A percentile compares a stretch with the other conserved stretches of the same genome.
These are phyloP conservation scores for Heliconius charithonia DNA, from an alignment of 2,888 invertebrate species.

Conservation along the genomic window DNA sequence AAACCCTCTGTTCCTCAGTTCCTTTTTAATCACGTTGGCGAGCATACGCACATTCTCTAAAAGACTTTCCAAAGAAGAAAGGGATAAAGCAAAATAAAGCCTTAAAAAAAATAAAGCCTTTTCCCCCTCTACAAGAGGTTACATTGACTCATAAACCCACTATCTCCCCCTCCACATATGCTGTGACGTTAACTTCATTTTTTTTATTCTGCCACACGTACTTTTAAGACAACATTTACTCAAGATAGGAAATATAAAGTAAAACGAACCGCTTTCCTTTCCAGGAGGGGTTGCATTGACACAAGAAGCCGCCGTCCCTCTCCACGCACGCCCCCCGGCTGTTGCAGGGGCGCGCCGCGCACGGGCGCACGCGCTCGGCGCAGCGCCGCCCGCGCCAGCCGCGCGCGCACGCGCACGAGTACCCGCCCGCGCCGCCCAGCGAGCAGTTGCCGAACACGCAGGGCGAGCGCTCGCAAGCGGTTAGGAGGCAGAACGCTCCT, in stretches of 20 bases:
- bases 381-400: conserved; percentile 88
- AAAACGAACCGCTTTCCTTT: conserved; percentile 80
- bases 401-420: conserved; percentile 86
- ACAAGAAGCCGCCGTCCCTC: conserved; percentile 86
- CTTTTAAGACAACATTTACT: background rate
- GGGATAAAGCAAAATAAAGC: too few species aligned
- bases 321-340: conserved; percentile 89
- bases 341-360: conserved; percentile 89
- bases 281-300: conserved; percentile 90
- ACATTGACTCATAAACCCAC: too few species aligned
- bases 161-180: too few species aligned
- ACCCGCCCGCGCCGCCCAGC: conserved; percentile 66
- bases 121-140: too few species aligned
- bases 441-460: conserved; percentile 87
- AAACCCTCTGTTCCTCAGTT: too few species aligned
- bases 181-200: too few species aligned
- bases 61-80: too few species aligned
- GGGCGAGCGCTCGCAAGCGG: conserved; percentile 88
- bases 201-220: background rate
- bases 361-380: conserved; percentile 87
- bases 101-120: too few species aligned
- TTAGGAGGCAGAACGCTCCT: conserved; percentile 91
- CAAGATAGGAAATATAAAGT: too few species aligned
- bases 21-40: too few species aligned
- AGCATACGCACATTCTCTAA: too few species aligned